Evolutionary conservation across 1,140 invertebrate species (phyloP), one percentile per base, ranked within the genome.

Genomic region (Lordiphosa clarofinis): DNA sequence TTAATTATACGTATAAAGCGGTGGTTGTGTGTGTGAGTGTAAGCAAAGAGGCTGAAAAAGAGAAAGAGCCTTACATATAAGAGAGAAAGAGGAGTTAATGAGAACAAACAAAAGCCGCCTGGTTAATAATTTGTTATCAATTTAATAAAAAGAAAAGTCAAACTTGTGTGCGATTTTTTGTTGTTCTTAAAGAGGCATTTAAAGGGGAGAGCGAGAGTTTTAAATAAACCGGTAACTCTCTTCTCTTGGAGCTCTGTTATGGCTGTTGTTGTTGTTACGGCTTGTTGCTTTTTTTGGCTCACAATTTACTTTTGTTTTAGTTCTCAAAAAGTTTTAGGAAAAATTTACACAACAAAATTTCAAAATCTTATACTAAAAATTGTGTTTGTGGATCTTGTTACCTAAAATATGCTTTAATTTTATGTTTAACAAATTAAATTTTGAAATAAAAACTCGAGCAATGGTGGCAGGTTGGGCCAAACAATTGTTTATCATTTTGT

Each of bases 141-240:
- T 15, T 12, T 28, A 6, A 11, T 8, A 33, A 13, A 46, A 11
- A 24, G 38, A 7, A 44, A 49, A 47, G 28, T 39, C 19, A 37
- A 11, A 44, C 21, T 57, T 4, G 53, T 44, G 35, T 33, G 37
- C 3, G 15, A 15, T 19, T 8, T 10, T 15, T 38, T 35, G 21
- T 44, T 38, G 15, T 36, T n/a, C n/a, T n/a, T n/a, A n/a, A n/a
- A n/a, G n/a, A n/a, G n/a, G n/a, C n/a, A n/a, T 38, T 37, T 50
- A 21, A 79, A 56, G 24, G 52, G 31, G 31, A 58, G 33, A 49
- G 33, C 40, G 31, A 46, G 43, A 21, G n/a, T 28, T 47, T 58
- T 7, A n/a, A 33, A 15, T 33, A 67, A 79, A 79, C 75, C 76
- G 75, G 75, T 79, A 79, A 82, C 59, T 71, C 55, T 57, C 40